Conservation (phyloP, 92 coral and sea anemone species). For the Isaurus tuberculatus region DNA sequence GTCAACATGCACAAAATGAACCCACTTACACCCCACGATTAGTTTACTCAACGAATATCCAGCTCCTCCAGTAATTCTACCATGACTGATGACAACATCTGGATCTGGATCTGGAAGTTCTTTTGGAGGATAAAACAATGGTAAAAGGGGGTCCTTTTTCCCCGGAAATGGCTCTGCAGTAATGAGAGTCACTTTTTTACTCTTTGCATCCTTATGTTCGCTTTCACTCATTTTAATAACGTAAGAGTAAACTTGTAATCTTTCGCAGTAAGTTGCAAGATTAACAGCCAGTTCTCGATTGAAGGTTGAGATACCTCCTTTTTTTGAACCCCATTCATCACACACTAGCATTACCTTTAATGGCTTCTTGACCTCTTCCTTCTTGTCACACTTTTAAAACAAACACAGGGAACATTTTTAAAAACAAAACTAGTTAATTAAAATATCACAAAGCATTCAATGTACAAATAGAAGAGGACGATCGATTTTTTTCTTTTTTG, state of each 20-base stretch:
- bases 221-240: background rate
- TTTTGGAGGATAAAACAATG: background rate
- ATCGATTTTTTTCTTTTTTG: no score
- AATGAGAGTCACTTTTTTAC: background rate
- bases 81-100: background rate
- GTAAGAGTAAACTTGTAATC: background rate
- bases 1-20: slow-evolving; percentile 13
- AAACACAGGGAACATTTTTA: no score
- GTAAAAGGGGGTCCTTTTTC: background rate
- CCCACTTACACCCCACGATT: background rate
- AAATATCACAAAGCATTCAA: no score
- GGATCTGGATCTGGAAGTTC: background rate
- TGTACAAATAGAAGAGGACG: no score
- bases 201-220: background rate
- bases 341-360: background rate
- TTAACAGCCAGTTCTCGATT: slow-evolving; percentile 1
- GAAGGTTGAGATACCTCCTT: slow-evolving; percentile 18
- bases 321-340: slow-evolving; percentile 4
- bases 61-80: slow-evolving; percentile 3
- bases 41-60: background rate
- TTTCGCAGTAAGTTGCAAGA: background rate
- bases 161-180: background rate
- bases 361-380: background rate
- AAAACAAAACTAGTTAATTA: no score
- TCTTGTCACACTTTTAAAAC: no score